Evolutionary conservation across 2,888 invertebrate species (phyloP), one percentile per base, ranked within the genome.

Genomic region (Stictocephala bisonia): DNA sequence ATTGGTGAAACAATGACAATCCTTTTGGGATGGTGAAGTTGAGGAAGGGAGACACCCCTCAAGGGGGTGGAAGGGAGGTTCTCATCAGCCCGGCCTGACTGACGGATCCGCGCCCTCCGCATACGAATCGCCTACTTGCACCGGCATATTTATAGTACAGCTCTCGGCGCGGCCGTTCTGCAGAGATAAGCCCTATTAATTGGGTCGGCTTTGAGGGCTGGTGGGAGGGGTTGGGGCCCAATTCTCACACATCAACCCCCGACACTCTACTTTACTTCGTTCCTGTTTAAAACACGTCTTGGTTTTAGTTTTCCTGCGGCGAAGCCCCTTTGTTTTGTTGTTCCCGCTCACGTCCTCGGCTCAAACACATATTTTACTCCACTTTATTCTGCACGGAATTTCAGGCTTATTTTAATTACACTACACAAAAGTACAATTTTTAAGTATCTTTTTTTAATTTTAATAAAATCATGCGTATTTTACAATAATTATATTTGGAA

Each of bases 171-270:
- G 22, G 27, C 69, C 69, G 69, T 50, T 69, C 24, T 53, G 22
- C 70, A 27, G 29, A 71, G 70, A 71, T 71, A 71, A 71, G 58
- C 70, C 58, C 26, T 71, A 71, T 71, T 71, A 71, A 71, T 71
- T 71, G 70, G 70, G 70, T 71, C 58, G 70, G 53, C 51, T n/a
- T n/a, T n/a, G n/a, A 44, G 44, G 64, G 29, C 31, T 56, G 27
- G 27, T 56, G 56, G 31, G 60, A 40, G 35, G 60, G 64, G 35
- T 18, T 18, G 60, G 60, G 64, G 26, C 15, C 27, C 64, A 64
- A 64, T 64, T 64, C 64, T 44, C 64, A 64, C 64, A 64, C 64
- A 64, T 64, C 64, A 64, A 24, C 64, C 44, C 64, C 41, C 31
- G 35, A 29, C 22, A 40, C 44, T 64, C 64, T 64, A 64, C 64